Conservation (phyloP, 2,888 invertebrate genomes). For the Penaeus monodon region DNA sequence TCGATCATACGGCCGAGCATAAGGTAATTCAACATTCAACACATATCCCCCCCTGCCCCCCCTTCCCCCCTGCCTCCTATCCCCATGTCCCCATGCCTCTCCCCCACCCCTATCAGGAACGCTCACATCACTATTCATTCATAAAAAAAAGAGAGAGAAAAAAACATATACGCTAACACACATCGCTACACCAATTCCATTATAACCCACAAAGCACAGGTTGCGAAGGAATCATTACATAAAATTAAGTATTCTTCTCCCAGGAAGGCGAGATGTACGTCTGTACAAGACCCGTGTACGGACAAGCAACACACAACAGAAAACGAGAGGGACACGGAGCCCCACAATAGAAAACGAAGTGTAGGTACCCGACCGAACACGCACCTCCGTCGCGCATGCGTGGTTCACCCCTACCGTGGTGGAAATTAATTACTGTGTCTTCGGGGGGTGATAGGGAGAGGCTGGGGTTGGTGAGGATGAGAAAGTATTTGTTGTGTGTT, state of each 20-base stretch:
- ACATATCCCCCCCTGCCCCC: background rate
- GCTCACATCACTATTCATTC: conserved; percentile 34
- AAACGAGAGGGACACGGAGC: conserved; percentile 19
- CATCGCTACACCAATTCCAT: conserved; percentile 54
- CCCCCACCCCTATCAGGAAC: conserved; percentile 28
- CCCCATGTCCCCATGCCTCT: background rate
- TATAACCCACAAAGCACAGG: conserved; percentile 56
- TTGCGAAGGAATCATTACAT: conserved; percentile 26
- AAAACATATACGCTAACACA: conserved; percentile 2
- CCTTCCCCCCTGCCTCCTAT: background rate
- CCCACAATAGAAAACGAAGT: conserved; percentile 47
- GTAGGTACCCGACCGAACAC: conserved; percentile 24
- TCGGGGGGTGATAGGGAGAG: background rate
- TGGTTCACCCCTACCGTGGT: background rate
- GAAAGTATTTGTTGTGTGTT: background rate
- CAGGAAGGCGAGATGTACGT: conserved; percentile 30
- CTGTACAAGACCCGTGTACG: conserved; percentile 39
- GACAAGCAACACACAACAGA: conserved; percentile 51
- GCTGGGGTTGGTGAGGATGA: background rate
- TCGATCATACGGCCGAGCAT: no score
- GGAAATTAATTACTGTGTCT: conserved; percentile 11
- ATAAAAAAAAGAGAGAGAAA: no score
- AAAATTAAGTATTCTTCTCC: conserved; percentile 16
- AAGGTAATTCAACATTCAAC: conserved; percentile 2
- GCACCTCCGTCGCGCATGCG: background rate